These are phyloP conservation scores for Drosophila yooni DNA, from an alignment of 2,888 invertebrate genomes.

Conservation along the genomic window DNA sequence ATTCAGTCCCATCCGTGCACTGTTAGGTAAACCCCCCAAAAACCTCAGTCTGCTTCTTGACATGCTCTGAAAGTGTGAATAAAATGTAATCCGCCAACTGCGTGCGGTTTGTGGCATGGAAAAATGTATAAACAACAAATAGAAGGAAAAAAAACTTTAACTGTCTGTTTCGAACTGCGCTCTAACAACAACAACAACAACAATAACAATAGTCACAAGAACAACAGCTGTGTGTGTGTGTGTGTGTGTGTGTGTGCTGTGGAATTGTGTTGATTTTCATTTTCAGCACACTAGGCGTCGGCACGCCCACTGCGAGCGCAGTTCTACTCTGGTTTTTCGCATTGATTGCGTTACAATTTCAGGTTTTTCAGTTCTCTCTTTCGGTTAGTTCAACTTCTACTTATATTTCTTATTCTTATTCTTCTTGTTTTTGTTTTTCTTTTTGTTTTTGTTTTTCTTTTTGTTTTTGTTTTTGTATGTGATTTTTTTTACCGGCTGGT, in stretches of 20 bases:
- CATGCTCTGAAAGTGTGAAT: slow-evolving; percentile 51
- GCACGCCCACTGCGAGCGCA: slow-evolving; percentile 47
- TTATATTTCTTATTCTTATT: slow-evolving; percentile 37
- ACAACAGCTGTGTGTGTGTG: slow-evolving; percentile 49
- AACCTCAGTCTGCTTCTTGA: background rate
- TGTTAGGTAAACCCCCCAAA: slow-evolving; percentile 1
- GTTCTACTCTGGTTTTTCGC: slow-evolving; percentile 64
- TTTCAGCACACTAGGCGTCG: slow-evolving; percentile 70
- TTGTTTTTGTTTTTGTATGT: slow-evolving; percentile 13
- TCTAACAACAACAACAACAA: slow-evolving; percentile 3
- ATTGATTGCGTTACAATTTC: slow-evolving; percentile 81
- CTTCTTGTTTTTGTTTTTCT: background rate
- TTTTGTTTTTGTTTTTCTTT: slow-evolving; percentile 12
- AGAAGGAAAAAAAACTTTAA: slow-evolving; percentile 46
- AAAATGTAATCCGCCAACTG: slow-evolving; percentile 69
- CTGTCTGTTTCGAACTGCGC: slow-evolving; percentile 38
- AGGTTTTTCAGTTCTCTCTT: slow-evolving; percentile 67
- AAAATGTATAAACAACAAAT: slow-evolving; percentile 27
- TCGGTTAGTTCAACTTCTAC: slow-evolving; percentile 65
- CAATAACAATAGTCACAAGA: slow-evolving; percentile 24
- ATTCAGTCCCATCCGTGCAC: background rate
- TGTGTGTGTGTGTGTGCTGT: slow-evolving; percentile 38
- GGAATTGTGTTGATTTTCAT: slow-evolving; percentile 75
- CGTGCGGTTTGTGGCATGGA: slow-evolving; percentile 42
- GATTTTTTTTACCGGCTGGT: slow-evolving; percentile 66